Percentiles rank a stretch among this genome's conserved stretches.
phyloP scores from a whole-genome alignment of 2,797 vertebrate genomes.

The Furcifer pardalis region DNA sequence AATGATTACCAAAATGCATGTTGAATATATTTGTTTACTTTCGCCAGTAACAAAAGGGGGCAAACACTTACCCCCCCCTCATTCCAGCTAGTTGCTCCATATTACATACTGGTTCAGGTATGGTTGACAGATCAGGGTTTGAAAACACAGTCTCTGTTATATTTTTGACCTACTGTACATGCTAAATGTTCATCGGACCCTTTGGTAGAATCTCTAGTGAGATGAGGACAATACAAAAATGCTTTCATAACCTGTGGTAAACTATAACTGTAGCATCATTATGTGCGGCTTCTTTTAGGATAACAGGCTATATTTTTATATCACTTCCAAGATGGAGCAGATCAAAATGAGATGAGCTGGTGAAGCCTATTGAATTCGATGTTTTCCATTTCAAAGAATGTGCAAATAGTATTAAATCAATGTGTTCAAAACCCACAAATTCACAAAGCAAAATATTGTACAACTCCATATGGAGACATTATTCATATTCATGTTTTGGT shows the following conservation, averaged over 20 bases:
- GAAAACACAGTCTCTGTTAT: background rate
- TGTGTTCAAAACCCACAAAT: background rate
- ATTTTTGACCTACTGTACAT: background rate
- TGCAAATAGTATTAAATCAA: background rate
- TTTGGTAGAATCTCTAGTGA: background rate
- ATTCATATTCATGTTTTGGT: too few relatives aligned
- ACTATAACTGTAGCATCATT: background rate
- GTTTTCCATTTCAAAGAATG: background rate
- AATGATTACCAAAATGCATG: constrained; percentile 53
- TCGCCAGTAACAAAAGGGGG: constrained; percentile 38
- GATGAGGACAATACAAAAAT: background rate
- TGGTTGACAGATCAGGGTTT: too few relatives aligned
- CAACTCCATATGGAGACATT: background rate
- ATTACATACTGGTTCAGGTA: too few relatives aligned
- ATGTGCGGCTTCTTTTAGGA: background rate
- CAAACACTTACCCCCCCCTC: constrained; percentile 2
- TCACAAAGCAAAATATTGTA: background rate
- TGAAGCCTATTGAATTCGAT: background rate
- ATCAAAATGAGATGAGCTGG: background rate
- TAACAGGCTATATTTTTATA: background rate
- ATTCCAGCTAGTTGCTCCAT: too few relatives aligned
- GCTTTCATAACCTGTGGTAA: background rate
- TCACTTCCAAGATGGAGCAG: background rate
- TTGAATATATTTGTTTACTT: constrained; percentile 53
- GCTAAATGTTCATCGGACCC: background rate